Base-by-base conservation (phyloP, 2,888 invertebrate genomes). In the Polydrusus cervinus region DNA sequence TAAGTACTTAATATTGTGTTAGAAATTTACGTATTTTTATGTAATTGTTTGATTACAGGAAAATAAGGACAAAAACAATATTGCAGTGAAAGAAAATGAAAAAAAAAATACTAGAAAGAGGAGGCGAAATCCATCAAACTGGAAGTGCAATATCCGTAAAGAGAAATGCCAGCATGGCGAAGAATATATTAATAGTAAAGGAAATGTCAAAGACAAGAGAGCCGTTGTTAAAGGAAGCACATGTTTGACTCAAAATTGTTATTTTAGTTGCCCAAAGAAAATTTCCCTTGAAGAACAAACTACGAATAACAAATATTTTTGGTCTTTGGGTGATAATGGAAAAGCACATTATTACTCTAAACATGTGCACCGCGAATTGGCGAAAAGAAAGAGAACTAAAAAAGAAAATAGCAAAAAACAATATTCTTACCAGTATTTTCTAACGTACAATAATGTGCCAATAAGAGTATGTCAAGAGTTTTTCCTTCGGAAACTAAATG, bases 111-210 rank as follows among this genome's bases (percentile, higher is more conserved):
- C 40, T 40, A 40, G 40, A 40, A 40, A 40, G 40, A 40, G 40
- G 40, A 40, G 40, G 40, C 40, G 40, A 40, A 40, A 40, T 40
- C 40, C 40, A 40, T 40, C 40, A 40, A 40, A 40, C 40, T 40
- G 40, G 40, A 40, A 40, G 40, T 8, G 40, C 40, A 8, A 40
- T 40, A 40, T 40, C 40, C 40, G 40, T 40, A 40, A 40, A 40
- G 40, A 40, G 40, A 40, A 40, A 40, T 40, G 40, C 40, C 40
- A 40, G 40, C 40, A 40, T 40, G 40, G 40, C 40, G 40, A 40
- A 40, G 40, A 40, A 40, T 40, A 40, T 40, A 40, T 40, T 40
- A 40, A 40, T 40, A 40, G 40, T 40, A 40, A 40, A 40, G 40
- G 40, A 40, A 40, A 40, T 40, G 40, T 40, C 40, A 40, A 40